A percentile compares a stretch with the other conserved stretches of the same genome.
Evolutionary conservation across 1,140 invertebrate genomes (phyloP).

Genomic region (Thrips palmi): DNA sequence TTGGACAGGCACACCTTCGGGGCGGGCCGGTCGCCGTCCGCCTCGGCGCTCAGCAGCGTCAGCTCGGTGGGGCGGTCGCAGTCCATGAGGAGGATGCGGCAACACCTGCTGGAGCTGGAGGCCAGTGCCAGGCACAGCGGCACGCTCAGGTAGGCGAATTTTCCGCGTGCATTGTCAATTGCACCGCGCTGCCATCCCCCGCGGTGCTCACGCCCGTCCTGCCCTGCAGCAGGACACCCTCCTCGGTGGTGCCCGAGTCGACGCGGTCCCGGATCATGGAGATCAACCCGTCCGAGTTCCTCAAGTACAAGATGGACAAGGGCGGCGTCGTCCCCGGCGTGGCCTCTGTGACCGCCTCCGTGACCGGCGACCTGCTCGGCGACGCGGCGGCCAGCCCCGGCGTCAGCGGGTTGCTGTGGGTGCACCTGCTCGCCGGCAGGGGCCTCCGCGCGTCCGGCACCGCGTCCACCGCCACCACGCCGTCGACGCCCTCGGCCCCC

Average conservation of each 20-base stretch:
- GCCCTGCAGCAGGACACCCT: no score
- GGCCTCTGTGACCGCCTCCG: conserved; percentile 23
- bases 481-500: no score
- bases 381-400: conserved; percentile 34
- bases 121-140: conserved; percentile 43
- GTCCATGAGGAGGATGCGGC: conserved; percentile 55
- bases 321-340: conserved; percentile 20
- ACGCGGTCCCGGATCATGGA: conserved; percentile 58
- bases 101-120: conserved; percentile 54
- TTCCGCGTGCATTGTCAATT: no score
- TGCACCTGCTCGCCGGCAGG: conserved; percentile 75
- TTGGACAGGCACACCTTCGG: conserved; percentile 19
- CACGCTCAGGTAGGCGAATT: conserved; percentile 51
- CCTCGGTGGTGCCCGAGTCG: no score
- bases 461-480: conserved; percentile 39
- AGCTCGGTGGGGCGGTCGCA: no score
- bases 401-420: conserved; percentile 76
- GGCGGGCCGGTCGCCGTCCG: conserved; percentile 14
- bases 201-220: no score
- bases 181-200: no score
- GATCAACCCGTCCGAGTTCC: conserved; percentile 75
- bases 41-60: conserved; percentile 10
- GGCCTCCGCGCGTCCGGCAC: conserved; percentile 62
- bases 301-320: conserved; percentile 82
- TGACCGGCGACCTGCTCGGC: conserved; percentile 19